Evolutionary conservation across 1,140 invertebrate species (phyloP).

Genomic region (Orchestia grillus): DNA sequence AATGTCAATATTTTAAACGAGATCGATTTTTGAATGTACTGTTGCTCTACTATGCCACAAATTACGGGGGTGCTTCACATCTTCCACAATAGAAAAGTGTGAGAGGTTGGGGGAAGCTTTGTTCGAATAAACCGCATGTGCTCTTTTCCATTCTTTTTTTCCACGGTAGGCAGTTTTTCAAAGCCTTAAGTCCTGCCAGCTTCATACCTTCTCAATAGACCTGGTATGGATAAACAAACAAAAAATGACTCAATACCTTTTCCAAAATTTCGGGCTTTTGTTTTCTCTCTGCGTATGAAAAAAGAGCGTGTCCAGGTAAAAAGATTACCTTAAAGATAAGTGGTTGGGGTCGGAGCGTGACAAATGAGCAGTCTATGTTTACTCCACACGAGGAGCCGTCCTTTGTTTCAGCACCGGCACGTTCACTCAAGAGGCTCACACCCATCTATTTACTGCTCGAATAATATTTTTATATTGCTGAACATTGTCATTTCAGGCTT

Average conservation of each 20-base stretch:
- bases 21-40: neutral
- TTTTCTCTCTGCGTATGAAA: neutral
- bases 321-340: conserved; percentile 32
- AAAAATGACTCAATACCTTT: conserved; percentile 32
- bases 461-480: neutral
- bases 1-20: neutral
- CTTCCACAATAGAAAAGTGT: neutral
- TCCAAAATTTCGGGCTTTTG: conserved; percentile 42
- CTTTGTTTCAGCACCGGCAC: neutral
- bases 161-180: neutral
- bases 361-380: conserved; percentile 39
- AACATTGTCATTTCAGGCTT: neutral
- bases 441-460: neutral
- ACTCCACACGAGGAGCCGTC: neutral
- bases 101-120: neutral
- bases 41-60: neutral
- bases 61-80: neutral
- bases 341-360: conserved; percentile 20
- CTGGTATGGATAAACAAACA: conserved; percentile 45
- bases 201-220: conserved; percentile 20
- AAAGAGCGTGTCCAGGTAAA: conserved; percentile 50
- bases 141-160: neutral
- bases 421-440: neutral
- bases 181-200: neutral
- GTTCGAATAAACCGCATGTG: neutral